phyloP scores from a whole-genome alignment of 1,140 invertebrate genomes.

The Nasonia longicornis region DNA sequence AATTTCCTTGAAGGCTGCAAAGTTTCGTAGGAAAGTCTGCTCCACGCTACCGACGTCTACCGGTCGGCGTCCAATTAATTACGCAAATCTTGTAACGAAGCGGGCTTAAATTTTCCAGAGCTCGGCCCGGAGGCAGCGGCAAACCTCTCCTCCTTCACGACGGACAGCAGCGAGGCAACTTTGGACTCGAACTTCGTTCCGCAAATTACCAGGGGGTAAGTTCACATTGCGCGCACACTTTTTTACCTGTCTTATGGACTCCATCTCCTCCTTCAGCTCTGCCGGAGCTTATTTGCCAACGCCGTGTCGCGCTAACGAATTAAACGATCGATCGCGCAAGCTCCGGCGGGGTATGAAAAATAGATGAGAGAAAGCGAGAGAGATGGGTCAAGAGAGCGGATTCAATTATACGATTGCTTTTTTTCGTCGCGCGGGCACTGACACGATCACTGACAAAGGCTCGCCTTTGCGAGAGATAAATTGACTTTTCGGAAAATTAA shows the following conservation, averaged over 20 bases:
- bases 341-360: not conserved
- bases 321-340: constrained; percentile 10
- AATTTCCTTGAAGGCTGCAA: not conserved
- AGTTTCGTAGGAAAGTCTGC: not conserved
- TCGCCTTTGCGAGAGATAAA: too few species aligned
- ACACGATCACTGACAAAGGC: too few species aligned
- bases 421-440: too few species aligned
- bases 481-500: too few species aligned
- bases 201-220: constrained; percentile 42
- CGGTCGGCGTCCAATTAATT: constrained; percentile 31
- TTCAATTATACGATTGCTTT: too few species aligned
- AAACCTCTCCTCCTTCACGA: not conserved
- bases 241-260: not conserved
- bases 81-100: constrained; percentile 24
- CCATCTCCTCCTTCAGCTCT: not conserved
- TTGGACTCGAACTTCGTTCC: constrained; percentile 38
- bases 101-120: constrained; percentile 36
- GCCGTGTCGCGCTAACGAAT: not conserved
- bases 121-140: not conserved
- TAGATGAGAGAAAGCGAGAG: not conserved
- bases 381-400: too few species aligned
- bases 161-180: constrained; percentile 9
- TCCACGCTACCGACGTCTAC: not conserved
- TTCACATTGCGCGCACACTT: not conserved
- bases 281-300: not conserved